Evolutionary conservation across 2,113 vertebrate genomes (phyloP), one percentile per base, ranked within the genome.

Genomic region (Cyphomyrus plagiostoma): DNA sequence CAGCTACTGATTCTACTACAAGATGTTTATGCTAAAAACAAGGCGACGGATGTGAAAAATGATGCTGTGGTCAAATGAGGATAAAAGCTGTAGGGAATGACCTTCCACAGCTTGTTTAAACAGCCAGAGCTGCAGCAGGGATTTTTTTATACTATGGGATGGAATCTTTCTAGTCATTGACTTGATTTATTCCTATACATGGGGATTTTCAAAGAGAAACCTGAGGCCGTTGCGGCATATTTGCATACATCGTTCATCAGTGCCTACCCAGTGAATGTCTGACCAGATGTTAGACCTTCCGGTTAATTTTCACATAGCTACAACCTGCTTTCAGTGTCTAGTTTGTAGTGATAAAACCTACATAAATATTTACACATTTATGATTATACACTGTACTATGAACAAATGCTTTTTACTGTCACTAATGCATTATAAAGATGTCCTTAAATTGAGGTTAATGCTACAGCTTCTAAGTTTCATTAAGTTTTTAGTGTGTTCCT

Each of bases 181-280:
- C 48, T 86, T 86, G 83, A 86, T 86, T 86, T 86, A 48, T 86
- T 21, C 83, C n/a, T n/a, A 50, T 86, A 46, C 45, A 48, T 21
- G 23, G 23, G 45, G 45, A 80, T 80, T 80, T 80, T 39, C 74
- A 80, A 80, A 80, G 45, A 26, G 4, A 49, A 86, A 86, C n/a
- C 83, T n/a, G 42, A 11, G 42, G 83, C 45, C 49, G 23, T 86
- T 13, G 23, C 0, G n/a, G 45, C 8, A 7, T 86, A 48, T 86
- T 49, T 86, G 46, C 45, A 26, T 86, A 48, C 83, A 48, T 80
- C 74, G 35, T 42, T 39, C 74, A 80, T 80, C 74, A 80, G 74
- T 80, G 74, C 35, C 74, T 42, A 19, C 35, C 35, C 30, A 80
- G 35, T 42, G 74, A 80, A 80, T 80, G 74, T 80, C 74, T 42